Conservation (phyloP, 2,797 vertebrate species). For the Pipistrellus pygmaeus region DNA sequence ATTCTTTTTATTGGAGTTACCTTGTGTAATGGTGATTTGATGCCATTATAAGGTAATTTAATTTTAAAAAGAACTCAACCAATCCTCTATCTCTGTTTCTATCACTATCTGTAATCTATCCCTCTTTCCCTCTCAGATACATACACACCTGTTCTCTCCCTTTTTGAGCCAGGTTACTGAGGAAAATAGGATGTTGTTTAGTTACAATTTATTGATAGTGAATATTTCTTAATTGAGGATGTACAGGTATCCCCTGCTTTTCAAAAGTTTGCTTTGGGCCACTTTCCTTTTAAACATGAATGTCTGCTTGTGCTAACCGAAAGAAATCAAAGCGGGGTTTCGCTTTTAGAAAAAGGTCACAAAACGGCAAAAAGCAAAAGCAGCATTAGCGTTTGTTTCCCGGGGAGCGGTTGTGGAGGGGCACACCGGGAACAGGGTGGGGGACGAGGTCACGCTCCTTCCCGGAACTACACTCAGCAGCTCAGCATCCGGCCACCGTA, state of each 20-base stretch:
- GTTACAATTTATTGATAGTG: not conserved
- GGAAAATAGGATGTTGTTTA: not conserved
- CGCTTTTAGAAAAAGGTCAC: not conserved
- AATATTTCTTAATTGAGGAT: not conserved
- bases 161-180: not conserved
- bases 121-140: not conserved
- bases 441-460: not conserved
- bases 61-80: not conserved
- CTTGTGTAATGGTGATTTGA: not conserved
- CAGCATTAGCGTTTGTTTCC: not conserved
- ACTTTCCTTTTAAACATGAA: not conserved
- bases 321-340: not conserved
- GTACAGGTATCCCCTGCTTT: not conserved
- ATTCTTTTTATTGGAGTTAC: not conserved
- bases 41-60: not conserved
- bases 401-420: too few species aligned
- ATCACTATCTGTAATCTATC: not conserved
- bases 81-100: not conserved
- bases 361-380: not conserved
- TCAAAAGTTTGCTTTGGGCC: not conserved
- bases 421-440: not conserved
- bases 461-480: not conserved
- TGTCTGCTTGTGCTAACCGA: not conserved
- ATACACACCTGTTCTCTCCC: not conserved
- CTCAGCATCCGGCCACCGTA: not conserved